Conservation (phyloP, 2,797 vertebrate species). For the Cossypha heuglini region DNA sequence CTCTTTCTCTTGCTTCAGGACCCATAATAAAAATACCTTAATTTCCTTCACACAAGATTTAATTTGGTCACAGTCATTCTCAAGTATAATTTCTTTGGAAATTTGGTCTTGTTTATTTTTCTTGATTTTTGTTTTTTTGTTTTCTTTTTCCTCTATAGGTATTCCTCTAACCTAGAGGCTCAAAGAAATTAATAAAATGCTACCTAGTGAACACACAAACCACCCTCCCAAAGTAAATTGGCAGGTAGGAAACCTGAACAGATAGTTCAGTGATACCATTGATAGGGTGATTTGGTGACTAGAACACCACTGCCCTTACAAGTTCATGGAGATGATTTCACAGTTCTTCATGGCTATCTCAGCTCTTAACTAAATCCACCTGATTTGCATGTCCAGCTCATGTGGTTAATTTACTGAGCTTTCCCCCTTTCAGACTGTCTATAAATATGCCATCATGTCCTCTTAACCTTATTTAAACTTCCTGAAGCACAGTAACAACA, state of each 20-base stretch:
- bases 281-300: background rate
- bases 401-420: background rate
- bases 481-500: background rate
- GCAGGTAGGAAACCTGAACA: background rate
- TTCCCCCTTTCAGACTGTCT: background rate
- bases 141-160: background rate
- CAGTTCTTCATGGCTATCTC: background rate
- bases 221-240: background rate
- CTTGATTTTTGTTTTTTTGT: background rate
- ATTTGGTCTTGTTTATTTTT: background rate
- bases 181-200: background rate
- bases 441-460: background rate
- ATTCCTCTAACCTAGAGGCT: background rate
- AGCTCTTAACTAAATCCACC: background rate
- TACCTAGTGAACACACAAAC: background rate
- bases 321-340: background rate
- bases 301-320: background rate
- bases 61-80: background rate
- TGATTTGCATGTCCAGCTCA: background rate
- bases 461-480: slow-evolving; percentile 1
- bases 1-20: background rate
- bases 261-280: background rate
- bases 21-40: background rate
- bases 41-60: background rate
- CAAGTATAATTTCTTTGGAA: background rate